These are phyloP conservation scores for Agriopis marginaria DNA, from an alignment of 2,888 invertebrate species.

Conservation along the genomic window DNA sequence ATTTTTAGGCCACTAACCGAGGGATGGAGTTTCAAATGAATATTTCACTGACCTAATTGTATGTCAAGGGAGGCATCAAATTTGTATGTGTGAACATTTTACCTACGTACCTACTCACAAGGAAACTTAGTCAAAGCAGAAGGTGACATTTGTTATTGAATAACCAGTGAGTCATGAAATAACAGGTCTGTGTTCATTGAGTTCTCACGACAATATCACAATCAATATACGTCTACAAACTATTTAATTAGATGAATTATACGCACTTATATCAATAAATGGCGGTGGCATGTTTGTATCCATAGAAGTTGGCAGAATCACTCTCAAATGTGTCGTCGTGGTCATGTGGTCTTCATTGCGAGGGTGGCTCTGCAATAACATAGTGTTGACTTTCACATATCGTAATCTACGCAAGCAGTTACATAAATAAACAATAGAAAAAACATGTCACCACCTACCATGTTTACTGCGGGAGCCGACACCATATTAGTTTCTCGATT, in stretches of 20 bases:
- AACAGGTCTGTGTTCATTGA: constrained; percentile 31
- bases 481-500: neutral
- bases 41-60: neutral
- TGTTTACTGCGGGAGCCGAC: constrained; percentile 43
- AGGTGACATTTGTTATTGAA: constrained; percentile 24
- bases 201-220: constrained; percentile 42
- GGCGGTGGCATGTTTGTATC: constrained; percentile 71
- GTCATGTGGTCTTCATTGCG: constrained; percentile 66
- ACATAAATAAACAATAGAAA: constrained; percentile 75
- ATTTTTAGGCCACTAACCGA: neutral
- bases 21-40: neutral
- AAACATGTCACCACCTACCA: constrained; percentile 61
- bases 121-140: neutral
- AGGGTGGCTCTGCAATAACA: constrained; percentile 71
- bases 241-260: constrained; percentile 33
- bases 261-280: constrained; percentile 76
- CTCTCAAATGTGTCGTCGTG: constrained; percentile 72
- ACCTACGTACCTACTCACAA: neutral
- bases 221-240: constrained; percentile 20
- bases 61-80: neutral
- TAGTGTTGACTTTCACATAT: constrained; percentile 63
- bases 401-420: constrained; percentile 62
- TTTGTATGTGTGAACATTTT: too few relatives aligned
- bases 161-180: constrained; percentile 33
- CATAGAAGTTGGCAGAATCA: constrained; percentile 71